phyloP scores from a whole-genome alignment of 2,888 invertebrate genomes.

The Agrotis exclamationis region DNA sequence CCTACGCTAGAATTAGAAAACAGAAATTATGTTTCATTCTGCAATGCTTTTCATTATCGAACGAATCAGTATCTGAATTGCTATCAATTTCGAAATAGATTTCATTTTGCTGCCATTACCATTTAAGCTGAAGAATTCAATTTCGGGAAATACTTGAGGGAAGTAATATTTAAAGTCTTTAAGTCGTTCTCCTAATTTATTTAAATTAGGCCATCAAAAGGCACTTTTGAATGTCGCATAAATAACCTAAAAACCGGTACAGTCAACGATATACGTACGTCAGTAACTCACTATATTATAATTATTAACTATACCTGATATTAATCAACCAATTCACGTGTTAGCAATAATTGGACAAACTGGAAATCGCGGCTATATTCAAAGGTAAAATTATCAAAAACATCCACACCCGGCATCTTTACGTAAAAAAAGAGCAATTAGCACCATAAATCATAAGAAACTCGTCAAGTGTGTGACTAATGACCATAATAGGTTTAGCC shows the following conservation, averaged over 20 bases:
- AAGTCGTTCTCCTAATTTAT: too few relatives aligned
- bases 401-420: constrained; percentile 3
- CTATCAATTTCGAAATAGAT: constrained; percentile 33
- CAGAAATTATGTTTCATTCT: constrained; percentile 43
- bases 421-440: constrained; percentile 41
- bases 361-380: constrained; percentile 31
- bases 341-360: constrained; percentile 16
- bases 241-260: constrained; percentile 5
- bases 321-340: constrained; percentile 27
- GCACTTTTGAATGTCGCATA: background rate
- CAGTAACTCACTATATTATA: background rate
- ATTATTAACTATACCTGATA: constrained; percentile 28
- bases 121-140: background rate
- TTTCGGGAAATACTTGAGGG: background rate
- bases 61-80: constrained; percentile 30
- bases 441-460: constrained; percentile 42
- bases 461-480: constrained; percentile 47
- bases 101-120: constrained; percentile 2
- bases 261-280: background rate
- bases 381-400: constrained; percentile 42
- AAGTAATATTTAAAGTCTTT: background rate
- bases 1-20: constrained; percentile 48
- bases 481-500: constrained; percentile 66
- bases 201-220: too few relatives aligned
- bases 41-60: constrained; percentile 42